Percentiles rank a stretch among this genome's conserved stretches.
Conservation (phyloP, 2,113 vertebrate species). For the Ciconia boyciana region DNA sequence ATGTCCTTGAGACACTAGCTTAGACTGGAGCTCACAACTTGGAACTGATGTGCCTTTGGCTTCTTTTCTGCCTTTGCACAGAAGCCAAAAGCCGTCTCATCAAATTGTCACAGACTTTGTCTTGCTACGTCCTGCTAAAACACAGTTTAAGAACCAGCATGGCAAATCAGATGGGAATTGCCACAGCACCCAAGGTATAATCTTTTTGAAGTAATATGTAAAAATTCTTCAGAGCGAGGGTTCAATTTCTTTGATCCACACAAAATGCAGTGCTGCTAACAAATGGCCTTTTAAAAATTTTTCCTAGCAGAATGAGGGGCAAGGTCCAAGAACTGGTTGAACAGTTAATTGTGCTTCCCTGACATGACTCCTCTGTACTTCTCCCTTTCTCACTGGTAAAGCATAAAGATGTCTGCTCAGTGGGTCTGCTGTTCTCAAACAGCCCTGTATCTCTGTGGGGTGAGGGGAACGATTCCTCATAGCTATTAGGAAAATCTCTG, state of each 20-base stretch:
- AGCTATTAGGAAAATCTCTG: neutral
- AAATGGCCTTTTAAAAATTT: neutral
- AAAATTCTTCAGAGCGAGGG: neutral
- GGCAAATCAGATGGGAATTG: neutral
- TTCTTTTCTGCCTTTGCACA: neutral
- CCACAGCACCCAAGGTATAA: neutral
- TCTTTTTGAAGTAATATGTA: neutral
- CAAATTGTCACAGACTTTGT: neutral
- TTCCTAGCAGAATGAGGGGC: neutral
- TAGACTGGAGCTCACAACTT: neutral
- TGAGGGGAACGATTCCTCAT: rapidly evolving
- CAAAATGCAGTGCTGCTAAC: neutral
- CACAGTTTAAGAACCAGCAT: neutral
- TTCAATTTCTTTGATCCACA: neutral
- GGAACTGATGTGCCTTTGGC: neutral
- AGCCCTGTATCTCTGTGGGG: neutral
- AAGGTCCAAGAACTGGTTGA: neutral
- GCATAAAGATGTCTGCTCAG: rapidly evolving
- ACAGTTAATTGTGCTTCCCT: neutral
- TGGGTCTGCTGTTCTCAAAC: neutral
- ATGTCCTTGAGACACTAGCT: neutral
- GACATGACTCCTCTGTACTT: neutral
- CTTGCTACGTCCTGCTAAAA: neutral
- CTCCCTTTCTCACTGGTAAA: neutral
- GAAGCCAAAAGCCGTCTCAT: neutral